phyloP scores from a whole-genome alignment of 2,797 vertebrate genomes.

The Sebastes minor region DNA sequence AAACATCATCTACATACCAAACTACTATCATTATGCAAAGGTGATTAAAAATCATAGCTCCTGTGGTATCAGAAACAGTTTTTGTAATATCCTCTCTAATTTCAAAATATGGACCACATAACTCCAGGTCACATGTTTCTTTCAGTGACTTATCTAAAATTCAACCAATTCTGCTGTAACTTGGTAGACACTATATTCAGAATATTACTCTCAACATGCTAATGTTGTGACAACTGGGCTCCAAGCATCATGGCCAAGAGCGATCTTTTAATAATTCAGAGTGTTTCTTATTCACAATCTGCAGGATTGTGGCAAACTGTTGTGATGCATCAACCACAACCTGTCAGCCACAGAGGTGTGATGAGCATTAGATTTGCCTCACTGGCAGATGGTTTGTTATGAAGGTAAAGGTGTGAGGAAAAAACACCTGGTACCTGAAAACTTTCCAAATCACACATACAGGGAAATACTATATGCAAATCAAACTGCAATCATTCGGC shows the following conservation, averaged over 20 bases:
- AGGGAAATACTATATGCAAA: not conserved
- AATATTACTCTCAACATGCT: constrained; percentile 10
- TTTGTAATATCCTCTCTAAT: not conserved
- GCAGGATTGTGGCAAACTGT: constrained; percentile 6
- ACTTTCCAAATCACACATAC: not conserved
- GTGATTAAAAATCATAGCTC: constrained; percentile 10
- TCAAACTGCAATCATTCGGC: not conserved
- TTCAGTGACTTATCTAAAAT: constrained; percentile 2
- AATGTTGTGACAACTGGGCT: not conserved
- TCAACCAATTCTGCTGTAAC: not conserved
- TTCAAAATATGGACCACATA: constrained; percentile 8
- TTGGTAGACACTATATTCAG: not conserved
- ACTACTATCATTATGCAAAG: constrained; percentile 6
- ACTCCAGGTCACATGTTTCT: not conserved
- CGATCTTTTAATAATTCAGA: constrained; percentile 55
- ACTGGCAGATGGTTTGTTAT: constrained; percentile 17
- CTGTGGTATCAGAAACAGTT: not conserved
- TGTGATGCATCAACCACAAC: constrained; percentile 14
- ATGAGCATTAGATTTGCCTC: constrained; percentile 20
- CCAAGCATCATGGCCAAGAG: constrained; percentile 25
- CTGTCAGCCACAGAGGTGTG: constrained; percentile 33
- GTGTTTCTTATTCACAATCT: constrained; percentile 13
- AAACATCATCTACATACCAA: constrained; percentile 33
- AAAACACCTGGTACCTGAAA: constrained; percentile 5
- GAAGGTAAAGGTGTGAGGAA: constrained; percentile 10